Evolutionary conservation across 92 coral and sea anemone species (phyloP).

Genomic region (Palythoa grandiflora): DNA sequence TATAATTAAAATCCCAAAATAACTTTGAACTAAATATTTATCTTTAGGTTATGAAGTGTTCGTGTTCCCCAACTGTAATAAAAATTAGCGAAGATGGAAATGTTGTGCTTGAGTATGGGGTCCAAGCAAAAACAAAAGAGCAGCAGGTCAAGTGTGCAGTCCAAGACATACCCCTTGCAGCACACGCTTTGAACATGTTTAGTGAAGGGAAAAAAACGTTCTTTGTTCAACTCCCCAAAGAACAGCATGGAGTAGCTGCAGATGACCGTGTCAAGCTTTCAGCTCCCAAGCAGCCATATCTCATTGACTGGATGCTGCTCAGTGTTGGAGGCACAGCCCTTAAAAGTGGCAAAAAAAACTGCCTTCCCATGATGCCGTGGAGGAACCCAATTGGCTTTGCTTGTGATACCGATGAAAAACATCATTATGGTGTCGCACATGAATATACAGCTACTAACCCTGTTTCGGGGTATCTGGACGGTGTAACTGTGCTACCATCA

Average conservation of each 20-base stretch:
- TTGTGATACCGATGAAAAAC: slow-evolving; percentile 12
- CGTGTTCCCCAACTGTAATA: slow-evolving; percentile 20
- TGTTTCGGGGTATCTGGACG: slow-evolving; percentile 3
- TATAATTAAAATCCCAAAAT: neutral
- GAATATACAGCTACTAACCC: neutral
- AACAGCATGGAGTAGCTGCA: neutral
- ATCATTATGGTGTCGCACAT: slow-evolving; percentile 31
- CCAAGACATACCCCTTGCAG: slow-evolving; percentile 36
- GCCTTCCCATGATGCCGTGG: slow-evolving; percentile 23
- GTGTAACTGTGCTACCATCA: slow-evolving; percentile 36
- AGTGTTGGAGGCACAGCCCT: slow-evolving; percentile 45
- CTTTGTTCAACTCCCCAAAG: slow-evolving; percentile 25
- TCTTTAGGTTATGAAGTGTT: slow-evolving; percentile 26
- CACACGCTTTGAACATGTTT: slow-evolving; percentile 44
- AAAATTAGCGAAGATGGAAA: neutral
- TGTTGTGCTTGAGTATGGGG: slow-evolving; percentile 20
- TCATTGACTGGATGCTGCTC: slow-evolving; percentile 28
- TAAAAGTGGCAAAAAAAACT: neutral
- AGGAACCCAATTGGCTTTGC: slow-evolving; percentile 47
- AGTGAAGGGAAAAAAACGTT: slow-evolving; percentile 34
- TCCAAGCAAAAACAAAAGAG: neutral
- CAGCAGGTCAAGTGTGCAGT: neutral
- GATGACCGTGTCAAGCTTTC: slow-evolving; percentile 3
- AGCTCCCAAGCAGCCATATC: slow-evolving; percentile 43
- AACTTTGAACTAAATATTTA: neutral